Base-by-base conservation (phyloP, 2,113 vertebrate species). In the Ellobius talpinus region DNA sequence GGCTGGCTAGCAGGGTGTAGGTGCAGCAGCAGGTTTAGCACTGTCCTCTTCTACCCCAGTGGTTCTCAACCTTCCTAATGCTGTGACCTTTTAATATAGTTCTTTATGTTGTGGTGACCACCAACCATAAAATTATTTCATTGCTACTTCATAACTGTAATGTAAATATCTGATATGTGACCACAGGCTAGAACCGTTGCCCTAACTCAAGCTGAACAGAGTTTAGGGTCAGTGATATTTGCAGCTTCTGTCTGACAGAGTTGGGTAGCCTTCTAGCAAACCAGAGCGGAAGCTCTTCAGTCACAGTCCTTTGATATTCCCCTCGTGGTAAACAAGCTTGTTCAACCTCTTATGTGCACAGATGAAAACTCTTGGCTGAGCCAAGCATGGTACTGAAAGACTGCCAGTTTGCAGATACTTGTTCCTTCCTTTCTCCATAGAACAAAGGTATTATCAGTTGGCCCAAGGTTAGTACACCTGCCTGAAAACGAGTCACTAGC, bases 401-500 rank as follows among this genome's bases (percentile, higher is more conserved):
- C 79, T 96, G 66, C 92, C 96, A 94, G 0, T 94, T 93, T 94
- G 55, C 42, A 92, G 61, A 81, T 90, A 86, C 29, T 96, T 87
- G 45, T 17, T 84, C 10, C 55, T 96, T 88, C 50, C 58, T 97
- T 97, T 95, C 90, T 97, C 66, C 86, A 70, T 61, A 70, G 89
- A 89, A 76, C 55, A 95, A 95, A 96, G 78, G 87, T 68, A 82
- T 31, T 97, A 92, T 96, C 93, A 95, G 73, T 86, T 65, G 47
- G 74, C 96, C 92, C 95, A 5, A 1, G 0, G 84, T 93, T 89
- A 90, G 52, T 88, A 58, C 12, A 78, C 76, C 77, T 72, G 68
- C 87, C 63, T 84, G 50, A 42, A 14, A 82, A 47, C 45, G 76
- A 77, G 33, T 96, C 77, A 95, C 72, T 90, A 91, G 52, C 79